These are phyloP conservation scores for Phocides pigmalion DNA, from an alignment of 1,140 invertebrate genomes.

Conservation along the genomic window DNA sequence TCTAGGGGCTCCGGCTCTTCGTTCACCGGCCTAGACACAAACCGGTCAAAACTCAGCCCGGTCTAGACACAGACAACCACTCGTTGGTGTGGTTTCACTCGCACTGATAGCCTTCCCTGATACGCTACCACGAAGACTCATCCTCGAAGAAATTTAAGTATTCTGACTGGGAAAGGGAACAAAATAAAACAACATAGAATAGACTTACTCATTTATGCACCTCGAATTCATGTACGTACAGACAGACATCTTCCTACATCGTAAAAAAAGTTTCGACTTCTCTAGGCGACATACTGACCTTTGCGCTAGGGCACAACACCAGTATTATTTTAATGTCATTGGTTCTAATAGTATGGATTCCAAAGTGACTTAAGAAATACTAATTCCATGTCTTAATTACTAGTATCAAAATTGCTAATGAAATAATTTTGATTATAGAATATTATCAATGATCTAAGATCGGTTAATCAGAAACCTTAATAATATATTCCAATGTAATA, in stretches of 20 bases:
- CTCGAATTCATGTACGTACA: conserved; percentile 36
- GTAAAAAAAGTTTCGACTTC: conserved; percentile 33
- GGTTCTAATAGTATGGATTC: not conserved
- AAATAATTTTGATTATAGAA: too few relatives aligned
- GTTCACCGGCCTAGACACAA: too few relatives aligned
- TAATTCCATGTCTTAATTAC: not conserved
- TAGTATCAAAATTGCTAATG: not conserved
- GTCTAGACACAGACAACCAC: too few relatives aligned
- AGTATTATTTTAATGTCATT: not conserved
- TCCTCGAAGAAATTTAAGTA: too few relatives aligned
- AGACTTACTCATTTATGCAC: conserved; percentile 39
- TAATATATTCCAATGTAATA: too few relatives aligned
- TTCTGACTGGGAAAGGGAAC: not conserved
- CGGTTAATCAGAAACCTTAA: too few relatives aligned
- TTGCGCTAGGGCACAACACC: not conserved
- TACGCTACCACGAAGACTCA: too few relatives aligned
- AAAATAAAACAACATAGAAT: conserved; percentile 29
- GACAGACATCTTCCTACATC: conserved; percentile 30
- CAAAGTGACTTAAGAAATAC: not conserved
- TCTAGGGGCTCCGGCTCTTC: too few relatives aligned
- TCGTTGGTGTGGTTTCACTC: too few relatives aligned
- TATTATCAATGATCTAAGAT: too few relatives aligned
- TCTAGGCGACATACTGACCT: conserved; percentile 6
- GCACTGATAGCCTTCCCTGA: too few relatives aligned
- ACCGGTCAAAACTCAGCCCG: too few relatives aligned